Percentiles rank a stretch among this genome's conserved stretches.
Evolutionary conservation across 2,113 vertebrate genomes (phyloP).

Genomic region (Tylochromis polylepis): DNA sequence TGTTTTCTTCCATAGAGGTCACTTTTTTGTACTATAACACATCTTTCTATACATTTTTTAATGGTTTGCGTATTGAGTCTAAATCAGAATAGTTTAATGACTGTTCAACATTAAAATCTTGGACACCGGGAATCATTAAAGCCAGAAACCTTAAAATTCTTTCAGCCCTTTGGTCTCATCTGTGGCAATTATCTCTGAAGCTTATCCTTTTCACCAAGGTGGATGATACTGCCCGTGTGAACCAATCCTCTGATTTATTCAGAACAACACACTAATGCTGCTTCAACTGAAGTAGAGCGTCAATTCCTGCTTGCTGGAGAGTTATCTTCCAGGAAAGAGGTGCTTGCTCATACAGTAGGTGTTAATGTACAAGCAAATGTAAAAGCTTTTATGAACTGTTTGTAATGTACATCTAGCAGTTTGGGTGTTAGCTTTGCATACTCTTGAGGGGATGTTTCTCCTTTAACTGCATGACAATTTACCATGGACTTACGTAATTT

Average conservation of each 20-base stretch:
- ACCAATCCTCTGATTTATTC: slow-evolving; percentile 4
- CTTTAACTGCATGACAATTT: neutral
- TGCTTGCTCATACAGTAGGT: neutral
- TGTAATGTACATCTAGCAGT: neutral
- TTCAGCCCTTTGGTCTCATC: neutral
- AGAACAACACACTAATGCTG: slow-evolving; percentile 10
- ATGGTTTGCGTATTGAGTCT: neutral
- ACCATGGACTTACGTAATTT: neutral
- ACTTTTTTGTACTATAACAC: neutral
- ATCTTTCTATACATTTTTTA: neutral
- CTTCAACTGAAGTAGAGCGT: neutral
- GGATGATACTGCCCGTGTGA: neutral
- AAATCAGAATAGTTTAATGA: neutral
- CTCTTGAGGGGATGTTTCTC: neutral
- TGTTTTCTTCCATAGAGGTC: neutral
- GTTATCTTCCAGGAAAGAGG: slow-evolving; percentile 10
- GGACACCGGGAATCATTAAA: neutral
- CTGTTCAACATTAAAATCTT: neutral
- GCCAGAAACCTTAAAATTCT: neutral
- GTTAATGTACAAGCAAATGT: slow-evolving; percentile 3
- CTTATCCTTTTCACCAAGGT: neutral
- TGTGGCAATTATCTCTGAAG: neutral
- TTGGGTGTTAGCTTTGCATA: neutral
- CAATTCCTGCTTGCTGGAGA: neutral
- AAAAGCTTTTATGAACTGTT: slow-evolving; percentile 1